Conservation (phyloP, 2,113 vertebrate species). For the Chaetodon trifascialis region DNA sequence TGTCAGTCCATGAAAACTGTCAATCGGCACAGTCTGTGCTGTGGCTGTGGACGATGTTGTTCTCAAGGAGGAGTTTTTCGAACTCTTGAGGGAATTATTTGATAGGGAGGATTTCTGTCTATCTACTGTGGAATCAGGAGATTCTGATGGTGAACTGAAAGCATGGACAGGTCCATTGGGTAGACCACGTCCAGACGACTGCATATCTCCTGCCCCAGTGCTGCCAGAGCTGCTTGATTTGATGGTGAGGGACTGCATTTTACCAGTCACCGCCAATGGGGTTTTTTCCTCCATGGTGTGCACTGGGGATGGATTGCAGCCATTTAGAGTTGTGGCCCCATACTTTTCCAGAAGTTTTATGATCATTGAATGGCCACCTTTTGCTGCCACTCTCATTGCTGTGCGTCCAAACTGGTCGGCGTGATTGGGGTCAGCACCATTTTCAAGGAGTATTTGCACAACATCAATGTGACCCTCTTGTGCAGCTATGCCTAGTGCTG, state of each 20-base stretch:
- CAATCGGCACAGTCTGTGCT: conserved; percentile 96
- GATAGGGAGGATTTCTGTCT: conserved; percentile 96
- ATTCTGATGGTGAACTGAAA: conserved; percentile 97
- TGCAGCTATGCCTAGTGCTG: conserved; percentile 96
- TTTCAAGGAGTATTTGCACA: conserved; percentile 93
- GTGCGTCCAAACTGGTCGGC: conserved; percentile 98
- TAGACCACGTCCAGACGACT: conserved; percentile 88
- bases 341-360: conserved; percentile 96
- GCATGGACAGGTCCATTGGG: conserved; percentile 93
- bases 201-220: conserved; percentile 91
- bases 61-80: conserved; percentile 95
- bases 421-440: conserved; percentile 95
- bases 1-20: conserved; percentile 93
- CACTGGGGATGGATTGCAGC: conserved; percentile 94
- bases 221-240: conserved; percentile 97
- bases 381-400: conserved; percentile 97
- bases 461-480: conserved; percentile 98
- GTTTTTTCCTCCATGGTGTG: conserved; percentile 96
- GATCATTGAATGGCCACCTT: conserved; percentile 94
- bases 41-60: conserved; percentile 97
- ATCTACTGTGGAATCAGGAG: conserved; percentile 96
- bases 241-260: conserved; percentile 93
- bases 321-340: conserved; percentile 91
- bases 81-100: conserved; percentile 97
- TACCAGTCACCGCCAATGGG: conserved; percentile 87